Conservation (phyloP, 2,797 vertebrate species). For the Pempheris klunzingeri region DNA sequence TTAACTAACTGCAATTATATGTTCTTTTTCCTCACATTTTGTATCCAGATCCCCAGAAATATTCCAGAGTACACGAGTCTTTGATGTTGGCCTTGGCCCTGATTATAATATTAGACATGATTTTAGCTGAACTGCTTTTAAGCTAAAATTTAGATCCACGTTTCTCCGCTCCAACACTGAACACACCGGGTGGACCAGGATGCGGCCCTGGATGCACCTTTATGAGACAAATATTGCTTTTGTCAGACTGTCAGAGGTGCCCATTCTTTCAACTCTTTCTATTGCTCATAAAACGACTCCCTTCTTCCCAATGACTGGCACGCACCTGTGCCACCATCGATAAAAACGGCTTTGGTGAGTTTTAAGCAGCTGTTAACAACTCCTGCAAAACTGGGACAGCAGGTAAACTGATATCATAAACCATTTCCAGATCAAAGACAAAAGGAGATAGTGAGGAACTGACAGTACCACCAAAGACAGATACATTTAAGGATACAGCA, state of each 20-base stretch:
- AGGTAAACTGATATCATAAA: slow-evolving; percentile 67
- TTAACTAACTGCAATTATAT: neutral
- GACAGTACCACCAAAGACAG: slow-evolving; percentile 28
- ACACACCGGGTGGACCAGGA: neutral
- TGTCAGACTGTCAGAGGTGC: slow-evolving; percentile 22
- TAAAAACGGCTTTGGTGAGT: slow-evolving; percentile 54
- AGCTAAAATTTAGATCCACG: neutral
- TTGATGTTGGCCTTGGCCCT: accelerated
- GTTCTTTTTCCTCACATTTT: neutral
- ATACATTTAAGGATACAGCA: slow-evolving; percentile 32
- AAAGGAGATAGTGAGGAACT: slow-evolving; percentile 19
- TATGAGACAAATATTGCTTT: slow-evolving; percentile 29
- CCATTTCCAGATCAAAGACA: slow-evolving; percentile 60
- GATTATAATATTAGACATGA: neutral
- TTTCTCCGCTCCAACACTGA: neutral
- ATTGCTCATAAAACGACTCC: slow-evolving; percentile 49
- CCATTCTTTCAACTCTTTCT: slow-evolving; percentile 39
- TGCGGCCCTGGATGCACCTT: no score
- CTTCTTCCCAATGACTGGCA: slow-evolving; percentile 30
- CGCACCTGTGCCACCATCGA: slow-evolving; percentile 59
- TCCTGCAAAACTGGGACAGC: slow-evolving; percentile 63
- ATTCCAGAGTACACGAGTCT: neutral
- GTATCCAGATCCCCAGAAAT: neutral
- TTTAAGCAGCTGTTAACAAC: slow-evolving; percentile 70
- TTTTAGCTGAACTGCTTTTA: neutral